Evolutionary conservation across 1,140 invertebrate genomes (phyloP), one percentile per base, ranked within the genome.

Genomic region (Drosophila sturtevanti): DNA sequence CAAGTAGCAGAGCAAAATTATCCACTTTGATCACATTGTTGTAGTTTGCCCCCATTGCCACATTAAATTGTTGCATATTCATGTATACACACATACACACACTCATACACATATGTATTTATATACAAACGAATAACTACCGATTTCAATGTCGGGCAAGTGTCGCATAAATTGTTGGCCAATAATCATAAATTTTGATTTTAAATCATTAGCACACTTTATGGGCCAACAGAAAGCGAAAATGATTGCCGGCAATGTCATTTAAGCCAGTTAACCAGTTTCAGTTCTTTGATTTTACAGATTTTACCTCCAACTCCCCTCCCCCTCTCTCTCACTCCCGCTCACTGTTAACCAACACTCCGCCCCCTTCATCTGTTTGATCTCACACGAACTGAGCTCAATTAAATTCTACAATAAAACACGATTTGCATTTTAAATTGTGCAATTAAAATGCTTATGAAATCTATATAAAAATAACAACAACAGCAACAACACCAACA

Each of bases 391-490:
- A 68, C 63, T 72, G 75, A 59, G 82, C 82, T 87, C 82, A 89
- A 89, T 89, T 89, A 89, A 89, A 78, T 74, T 89, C 79, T 63
- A 80, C 77, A 89, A 84, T 89, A 89, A 80, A 89, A 80, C 79
- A 80, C 84, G 77, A 89, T 89, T 89, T 89, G 84, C 84, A 89
- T 89, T 89, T 89, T 80, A 89, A 89, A 89, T 89, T 89, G 80
- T 89, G 84, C 84, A 89, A 89, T 89, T 89, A 89, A 89, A 89
- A 89, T 89, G 84, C 84, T 89, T 89, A 89, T 89, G 80, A 89
- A 89, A 89, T 89, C 84, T 89, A 84, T 89, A 80, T 85, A 81
- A 77, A 85, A 67, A 48, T 14, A 38, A 1, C n/a, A n/a, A 31
- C 2, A 31, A 2, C 2, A 2, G 4, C 22, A 24, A 2, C 2